Conservation (phyloP, 1,140 invertebrate species). For the Ceratitis capitata region DNA sequence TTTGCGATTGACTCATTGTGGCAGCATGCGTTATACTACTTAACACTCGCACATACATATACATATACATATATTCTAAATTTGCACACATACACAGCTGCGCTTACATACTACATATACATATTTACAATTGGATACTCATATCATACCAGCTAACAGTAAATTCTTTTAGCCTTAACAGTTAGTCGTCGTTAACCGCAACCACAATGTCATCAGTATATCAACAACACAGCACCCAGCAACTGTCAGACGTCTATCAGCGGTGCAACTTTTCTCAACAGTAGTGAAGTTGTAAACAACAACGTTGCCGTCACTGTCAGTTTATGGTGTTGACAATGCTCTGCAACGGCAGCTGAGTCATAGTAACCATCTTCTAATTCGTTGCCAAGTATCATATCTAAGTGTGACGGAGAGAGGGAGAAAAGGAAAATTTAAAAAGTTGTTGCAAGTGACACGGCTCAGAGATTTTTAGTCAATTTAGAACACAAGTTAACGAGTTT, state of each 20-base stretch:
- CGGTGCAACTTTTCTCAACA: background rate
- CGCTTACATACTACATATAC: too few relatives aligned
- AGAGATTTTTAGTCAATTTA: too few relatives aligned
- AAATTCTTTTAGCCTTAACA: slow-evolving; percentile 15
- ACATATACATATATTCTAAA: too few relatives aligned
- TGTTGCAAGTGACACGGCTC: too few relatives aligned
- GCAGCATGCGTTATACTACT: background rate
- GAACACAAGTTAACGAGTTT: too few relatives aligned
- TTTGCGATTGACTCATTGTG: too few relatives aligned
- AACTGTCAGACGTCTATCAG: slow-evolving; percentile 29
- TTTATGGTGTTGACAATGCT: slow-evolving; percentile 23
- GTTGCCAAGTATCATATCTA: slow-evolving; percentile 20
- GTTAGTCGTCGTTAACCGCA: background rate
- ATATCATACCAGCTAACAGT: background rate
- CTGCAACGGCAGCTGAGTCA: background rate
- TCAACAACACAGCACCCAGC: background rate
- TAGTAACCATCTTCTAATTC: slow-evolving; percentile 17
- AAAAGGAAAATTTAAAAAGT: background rate
- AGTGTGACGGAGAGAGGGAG: background rate
- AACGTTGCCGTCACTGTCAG: background rate
- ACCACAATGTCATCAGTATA: slow-evolving; percentile 35
- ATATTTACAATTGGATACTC: background rate
- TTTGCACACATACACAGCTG: background rate
- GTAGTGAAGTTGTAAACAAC: background rate
- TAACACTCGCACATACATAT: background rate